Evolutionary conservation across 2,797 vertebrate species (phyloP).

Genomic region (Pseudotriccus pelzelni): DNA sequence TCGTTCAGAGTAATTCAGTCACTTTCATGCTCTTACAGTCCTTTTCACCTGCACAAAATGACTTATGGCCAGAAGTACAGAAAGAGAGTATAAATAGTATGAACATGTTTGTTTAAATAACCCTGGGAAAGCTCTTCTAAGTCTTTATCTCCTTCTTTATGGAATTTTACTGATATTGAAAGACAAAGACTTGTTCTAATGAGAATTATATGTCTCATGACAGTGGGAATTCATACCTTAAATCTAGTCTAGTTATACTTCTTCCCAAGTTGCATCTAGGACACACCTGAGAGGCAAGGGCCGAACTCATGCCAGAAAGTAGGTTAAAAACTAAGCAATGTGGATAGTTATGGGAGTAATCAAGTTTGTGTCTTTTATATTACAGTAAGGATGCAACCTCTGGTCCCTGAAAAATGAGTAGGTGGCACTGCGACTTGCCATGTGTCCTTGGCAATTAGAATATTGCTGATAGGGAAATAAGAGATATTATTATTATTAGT

Average conservation of each 20-base stretch:
- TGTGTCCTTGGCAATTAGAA: neutral
- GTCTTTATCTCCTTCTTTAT: neutral
- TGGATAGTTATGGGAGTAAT: neutral
- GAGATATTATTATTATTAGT: neutral
- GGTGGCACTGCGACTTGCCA: neutral
- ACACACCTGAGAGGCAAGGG: neutral
- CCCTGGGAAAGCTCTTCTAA: neutral
- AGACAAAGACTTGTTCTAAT: neutral
- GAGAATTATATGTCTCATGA: neutral
- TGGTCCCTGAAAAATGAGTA: neutral
- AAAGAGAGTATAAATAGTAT: neutral
- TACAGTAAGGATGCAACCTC: neutral
- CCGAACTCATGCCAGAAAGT: neutral
- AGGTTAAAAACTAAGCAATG: neutral
- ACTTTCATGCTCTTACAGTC: neutral
- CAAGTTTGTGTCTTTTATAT: neutral
- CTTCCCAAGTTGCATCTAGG: neutral
- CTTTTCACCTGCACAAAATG: neutral
- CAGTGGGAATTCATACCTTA: neutral
- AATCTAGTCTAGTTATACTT: neutral
- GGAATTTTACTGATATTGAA: neutral
- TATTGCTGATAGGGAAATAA: conserved; percentile 16
- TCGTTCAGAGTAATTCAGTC: neutral
- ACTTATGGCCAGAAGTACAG: neutral
- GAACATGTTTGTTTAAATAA: neutral